phyloP scores from a whole-genome alignment of 2,888 invertebrate species.

The Zelleria hepariella region DNA sequence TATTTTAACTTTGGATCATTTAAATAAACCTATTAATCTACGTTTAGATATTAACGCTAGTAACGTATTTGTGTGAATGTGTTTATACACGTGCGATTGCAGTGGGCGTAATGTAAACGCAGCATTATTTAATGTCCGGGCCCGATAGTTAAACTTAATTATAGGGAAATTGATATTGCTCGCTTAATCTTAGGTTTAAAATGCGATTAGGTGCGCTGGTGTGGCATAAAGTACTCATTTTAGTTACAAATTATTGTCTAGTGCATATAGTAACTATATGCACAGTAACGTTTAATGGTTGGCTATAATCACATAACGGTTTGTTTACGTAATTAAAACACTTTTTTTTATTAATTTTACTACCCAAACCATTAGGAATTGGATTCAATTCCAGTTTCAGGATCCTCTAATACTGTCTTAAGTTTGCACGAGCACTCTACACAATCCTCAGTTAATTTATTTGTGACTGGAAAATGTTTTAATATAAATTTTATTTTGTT shows the following conservation, averaged over 20 bases:
- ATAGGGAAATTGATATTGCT: neutral
- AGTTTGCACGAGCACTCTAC: too few species aligned
- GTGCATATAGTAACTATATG: too few species aligned
- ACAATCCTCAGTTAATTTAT: neutral
- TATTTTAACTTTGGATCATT: too few species aligned
- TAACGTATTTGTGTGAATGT: too few species aligned
- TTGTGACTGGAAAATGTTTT: neutral
- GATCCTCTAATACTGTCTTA: too few species aligned
- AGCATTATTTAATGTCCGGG: neutral
- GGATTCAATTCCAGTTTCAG: too few species aligned
- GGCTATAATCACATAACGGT: too few species aligned
- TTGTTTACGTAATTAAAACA: too few species aligned
- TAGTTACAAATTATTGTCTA: neutral
- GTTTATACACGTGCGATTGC: neutral
- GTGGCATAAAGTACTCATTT: neutral
- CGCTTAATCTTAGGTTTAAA: neutral
- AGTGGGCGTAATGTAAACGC: neutral
- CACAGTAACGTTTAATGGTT: too few species aligned
- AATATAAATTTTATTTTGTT: neutral
- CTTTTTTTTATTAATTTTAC: too few species aligned
- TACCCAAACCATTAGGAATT: too few species aligned
- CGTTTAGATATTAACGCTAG: neutral
- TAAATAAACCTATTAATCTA: too few species aligned
- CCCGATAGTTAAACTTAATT: neutral
- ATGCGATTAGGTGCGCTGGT: neutral